Conservation (phyloP, 2,888 invertebrate species). For the Athalia cordata region DNA sequence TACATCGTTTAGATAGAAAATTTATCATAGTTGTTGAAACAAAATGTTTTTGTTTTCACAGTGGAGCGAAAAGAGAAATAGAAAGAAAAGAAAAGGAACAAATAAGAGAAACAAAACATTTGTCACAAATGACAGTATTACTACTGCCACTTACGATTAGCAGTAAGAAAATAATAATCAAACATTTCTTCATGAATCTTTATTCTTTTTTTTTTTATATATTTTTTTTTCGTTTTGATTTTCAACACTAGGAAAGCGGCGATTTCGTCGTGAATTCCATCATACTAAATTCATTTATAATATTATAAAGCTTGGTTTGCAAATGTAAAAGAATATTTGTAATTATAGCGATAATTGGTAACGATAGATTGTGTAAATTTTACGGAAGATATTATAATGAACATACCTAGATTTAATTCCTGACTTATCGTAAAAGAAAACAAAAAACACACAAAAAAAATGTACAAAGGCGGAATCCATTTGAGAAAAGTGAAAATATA, state of each 20-base stretch:
- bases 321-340: neutral
- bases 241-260: conserved; percentile 13
- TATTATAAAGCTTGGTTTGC: conserved; percentile 4
- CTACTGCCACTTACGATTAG: neutral
- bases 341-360: neutral
- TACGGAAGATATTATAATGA: too few species aligned
- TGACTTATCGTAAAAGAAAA: neutral
- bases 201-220: too few species aligned
- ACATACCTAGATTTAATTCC: too few species aligned
- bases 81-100: neutral
- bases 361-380: too few species aligned
- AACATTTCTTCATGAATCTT: too few species aligned
- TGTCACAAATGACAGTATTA: conserved; percentile 4
- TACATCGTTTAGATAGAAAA: conserved; percentile 14
- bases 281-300: neutral
- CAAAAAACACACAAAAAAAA: neutral
- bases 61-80: neutral
- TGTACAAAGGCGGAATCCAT: conserved; percentile 10
- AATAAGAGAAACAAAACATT: conserved; percentile 1
- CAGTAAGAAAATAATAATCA: too few species aligned
- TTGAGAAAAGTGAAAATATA: conserved; percentile 1
- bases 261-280: neutral
- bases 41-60: neutral
- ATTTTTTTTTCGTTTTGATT: neutral
- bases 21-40: too few species aligned